phyloP scores from a whole-genome alignment of 2,113 vertebrate genomes.

The Acrocephalus kingi region DNA sequence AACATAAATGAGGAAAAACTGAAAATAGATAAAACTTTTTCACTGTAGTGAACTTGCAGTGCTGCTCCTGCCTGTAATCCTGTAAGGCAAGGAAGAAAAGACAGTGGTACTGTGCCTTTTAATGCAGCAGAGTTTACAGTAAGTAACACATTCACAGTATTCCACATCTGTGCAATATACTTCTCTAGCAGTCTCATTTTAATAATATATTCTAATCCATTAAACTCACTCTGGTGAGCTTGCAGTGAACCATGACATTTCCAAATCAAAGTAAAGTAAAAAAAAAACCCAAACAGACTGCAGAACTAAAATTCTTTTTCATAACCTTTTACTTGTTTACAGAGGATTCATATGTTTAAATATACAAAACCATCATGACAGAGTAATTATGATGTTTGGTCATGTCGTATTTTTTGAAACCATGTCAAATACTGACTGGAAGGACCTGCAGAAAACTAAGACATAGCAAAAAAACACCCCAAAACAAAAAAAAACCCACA shows the following conservation, averaged over 20 bases:
- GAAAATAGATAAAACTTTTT: background rate
- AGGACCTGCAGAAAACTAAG: background rate
- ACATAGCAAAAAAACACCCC: background rate
- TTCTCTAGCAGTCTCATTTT: conserved; percentile 24
- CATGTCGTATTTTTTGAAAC: conserved; percentile 13
- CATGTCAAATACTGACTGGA: background rate
- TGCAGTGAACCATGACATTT: conserved; percentile 33
- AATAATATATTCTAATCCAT: conserved; percentile 56
- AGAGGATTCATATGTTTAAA: conserved; percentile 4
- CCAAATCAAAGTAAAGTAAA: conserved; percentile 38
- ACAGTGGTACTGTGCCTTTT: background rate
- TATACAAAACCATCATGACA: background rate
- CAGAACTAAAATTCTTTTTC: conserved; percentile 18
- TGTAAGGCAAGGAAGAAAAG: background rate
- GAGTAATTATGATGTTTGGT: conserved; percentile 23
- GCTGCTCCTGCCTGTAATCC: background rate
- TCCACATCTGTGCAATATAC: conserved; percentile 6
- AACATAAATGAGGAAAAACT: background rate
- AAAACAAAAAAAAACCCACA: too few relatives aligned
- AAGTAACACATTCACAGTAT: background rate
- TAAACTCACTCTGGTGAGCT: conserved; percentile 19
- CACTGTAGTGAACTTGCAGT: background rate
- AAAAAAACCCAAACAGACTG: background rate
- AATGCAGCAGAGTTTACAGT: background rate
- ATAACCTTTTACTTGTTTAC: conserved; percentile 26